Percentiles rank a stretch among this genome's conserved stretches.
Evolutionary conservation across 2,113 vertebrate genomes (phyloP).

Genomic region (Nycticryphes semicollaris): DNA sequence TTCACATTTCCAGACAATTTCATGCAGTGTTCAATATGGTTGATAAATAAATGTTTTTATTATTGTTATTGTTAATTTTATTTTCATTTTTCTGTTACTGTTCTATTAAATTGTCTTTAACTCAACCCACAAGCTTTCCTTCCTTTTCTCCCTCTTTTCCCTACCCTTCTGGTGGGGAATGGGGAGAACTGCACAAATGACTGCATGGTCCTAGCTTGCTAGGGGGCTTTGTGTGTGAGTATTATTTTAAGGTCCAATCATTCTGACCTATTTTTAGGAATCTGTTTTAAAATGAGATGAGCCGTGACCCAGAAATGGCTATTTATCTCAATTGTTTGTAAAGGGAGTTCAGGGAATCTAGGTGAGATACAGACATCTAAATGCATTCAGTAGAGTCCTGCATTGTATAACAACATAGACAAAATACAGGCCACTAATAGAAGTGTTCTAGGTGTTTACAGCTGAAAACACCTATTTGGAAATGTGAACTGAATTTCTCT

Average conservation of each 20-base stretch:
- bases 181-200: too few relatives aligned
- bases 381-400: background rate
- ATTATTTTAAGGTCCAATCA: background rate
- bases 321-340: background rate
- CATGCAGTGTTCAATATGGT: background rate
- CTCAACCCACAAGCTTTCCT: background rate
- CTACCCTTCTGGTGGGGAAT: background rate
- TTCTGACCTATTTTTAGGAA: background rate
- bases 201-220: too few relatives aligned
- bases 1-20: background rate
- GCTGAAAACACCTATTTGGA: background rate
- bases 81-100: background rate
- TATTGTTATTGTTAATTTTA: background rate
- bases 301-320: background rate
- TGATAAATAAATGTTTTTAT: background rate
- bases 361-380: background rate
- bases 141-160: background rate
- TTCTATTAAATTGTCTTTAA: background rate
- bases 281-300: background rate
- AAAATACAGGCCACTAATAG: background rate
- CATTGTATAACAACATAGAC: background rate
- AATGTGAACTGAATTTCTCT: background rate
- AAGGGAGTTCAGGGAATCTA: background rate
- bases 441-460: background rate
- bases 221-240: background rate